phyloP scores from a whole-genome alignment of 2,113 vertebrate genomes.

The Eretmochelys imbricata region DNA sequence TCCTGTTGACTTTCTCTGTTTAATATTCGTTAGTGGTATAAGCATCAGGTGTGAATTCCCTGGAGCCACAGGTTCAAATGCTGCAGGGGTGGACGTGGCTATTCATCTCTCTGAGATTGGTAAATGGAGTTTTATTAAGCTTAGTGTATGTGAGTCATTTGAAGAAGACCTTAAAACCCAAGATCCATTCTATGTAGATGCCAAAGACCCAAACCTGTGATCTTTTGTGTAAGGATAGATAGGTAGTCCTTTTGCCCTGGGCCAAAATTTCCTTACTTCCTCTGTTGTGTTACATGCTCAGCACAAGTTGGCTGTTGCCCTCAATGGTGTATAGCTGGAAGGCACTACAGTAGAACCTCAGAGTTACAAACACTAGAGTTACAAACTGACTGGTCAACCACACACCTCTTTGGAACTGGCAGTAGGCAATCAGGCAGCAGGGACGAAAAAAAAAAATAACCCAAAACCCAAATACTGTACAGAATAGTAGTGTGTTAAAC shows the following conservation, averaged over 20 bases:
- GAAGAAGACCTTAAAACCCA: background rate
- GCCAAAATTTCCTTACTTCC: background rate
- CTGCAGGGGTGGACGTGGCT: background rate
- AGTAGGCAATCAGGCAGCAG: no score
- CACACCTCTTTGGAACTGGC: no score
- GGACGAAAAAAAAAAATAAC: no score
- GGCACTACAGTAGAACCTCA: no score
- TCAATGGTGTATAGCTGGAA: background rate
- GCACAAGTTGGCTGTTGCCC: background rate
- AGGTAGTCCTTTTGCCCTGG: background rate
- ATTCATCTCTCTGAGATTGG: background rate
- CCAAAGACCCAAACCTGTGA: background rate
- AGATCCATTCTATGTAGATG: rapidly evolving
- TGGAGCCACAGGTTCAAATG: conserved; percentile 1
- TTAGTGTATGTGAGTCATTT: background rate
- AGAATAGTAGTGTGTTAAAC: no score
- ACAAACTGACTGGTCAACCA: no score
- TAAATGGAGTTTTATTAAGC: background rate
- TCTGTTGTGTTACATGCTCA: background rate
- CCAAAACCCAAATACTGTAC: no score
- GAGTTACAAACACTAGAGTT: no score
- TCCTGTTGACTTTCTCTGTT: background rate
- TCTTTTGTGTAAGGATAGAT: background rate
- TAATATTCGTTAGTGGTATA: background rate
- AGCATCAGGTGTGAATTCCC: background rate